Conservation (phyloP, 1,140 invertebrate species). For the Brachionus manjavacas region DNA sequence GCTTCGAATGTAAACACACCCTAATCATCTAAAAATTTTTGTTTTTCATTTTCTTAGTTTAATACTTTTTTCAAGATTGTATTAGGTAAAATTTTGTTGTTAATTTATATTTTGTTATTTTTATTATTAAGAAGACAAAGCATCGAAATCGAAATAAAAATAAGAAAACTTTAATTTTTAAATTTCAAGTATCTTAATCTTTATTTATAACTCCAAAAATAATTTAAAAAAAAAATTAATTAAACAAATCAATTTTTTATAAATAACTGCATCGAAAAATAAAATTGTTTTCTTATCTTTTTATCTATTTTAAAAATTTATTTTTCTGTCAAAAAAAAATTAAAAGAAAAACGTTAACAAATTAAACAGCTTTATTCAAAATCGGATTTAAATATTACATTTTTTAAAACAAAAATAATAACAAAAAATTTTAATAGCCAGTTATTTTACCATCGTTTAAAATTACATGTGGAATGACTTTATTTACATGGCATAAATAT, state of each 20-base stretch:
- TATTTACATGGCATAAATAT: no score
- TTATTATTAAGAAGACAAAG: not conserved
- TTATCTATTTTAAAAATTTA: not conserved
- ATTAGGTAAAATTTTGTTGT: not conserved
- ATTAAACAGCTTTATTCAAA: no score
- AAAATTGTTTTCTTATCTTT: not conserved
- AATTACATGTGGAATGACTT: no score
- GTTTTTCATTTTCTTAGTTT: not conserved
- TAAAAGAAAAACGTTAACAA: no score
- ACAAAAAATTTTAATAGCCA: no score
- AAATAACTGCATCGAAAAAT: not conserved
- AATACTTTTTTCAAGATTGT: not conserved
- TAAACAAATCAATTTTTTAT: not conserved
- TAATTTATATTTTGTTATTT: not conserved
- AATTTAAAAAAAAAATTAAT: not conserved
- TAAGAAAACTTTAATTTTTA: not conserved
- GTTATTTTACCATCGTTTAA: no score
- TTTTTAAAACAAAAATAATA: no score
- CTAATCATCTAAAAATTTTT: not conserved
- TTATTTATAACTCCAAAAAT: not conserved
- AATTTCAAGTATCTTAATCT: not conserved
- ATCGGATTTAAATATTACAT: no score
- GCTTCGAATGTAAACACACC: not conserved
- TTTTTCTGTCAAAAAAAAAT: no score
- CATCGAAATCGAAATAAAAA: not conserved